A percentile compares a stretch with the other conserved stretches of the same genome.
These are phyloP conservation scores for Porphyrio hochstetteri DNA, from an alignment of 2,113 vertebrate species.

Conservation along the genomic window DNA sequence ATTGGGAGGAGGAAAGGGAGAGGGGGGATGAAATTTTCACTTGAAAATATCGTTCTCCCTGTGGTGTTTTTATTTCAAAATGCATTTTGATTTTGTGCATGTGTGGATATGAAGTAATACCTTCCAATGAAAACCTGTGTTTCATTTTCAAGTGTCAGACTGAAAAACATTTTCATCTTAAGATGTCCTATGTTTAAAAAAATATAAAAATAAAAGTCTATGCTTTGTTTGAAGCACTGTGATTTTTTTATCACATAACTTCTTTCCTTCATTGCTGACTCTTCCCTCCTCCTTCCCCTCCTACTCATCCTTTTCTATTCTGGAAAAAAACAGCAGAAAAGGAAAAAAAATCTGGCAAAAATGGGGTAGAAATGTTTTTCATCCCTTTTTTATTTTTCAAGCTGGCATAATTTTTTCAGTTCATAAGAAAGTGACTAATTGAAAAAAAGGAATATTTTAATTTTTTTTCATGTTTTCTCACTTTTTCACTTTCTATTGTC, in stretches of 20 bases:
- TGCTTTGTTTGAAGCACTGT: background rate
- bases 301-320: background rate
- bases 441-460: background rate
- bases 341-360: background rate
- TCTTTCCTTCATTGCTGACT: background rate
- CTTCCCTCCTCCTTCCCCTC: background rate
- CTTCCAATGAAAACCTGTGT: slow-evolving; percentile 19
- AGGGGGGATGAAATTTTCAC: background rate
- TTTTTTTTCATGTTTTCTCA: background rate
- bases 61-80: background rate
- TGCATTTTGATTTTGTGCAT: background rate
- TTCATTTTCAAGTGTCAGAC: slow-evolving; percentile 38
- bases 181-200: background rate
- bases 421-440: background rate
- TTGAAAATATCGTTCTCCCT: background rate
- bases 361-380: background rate
- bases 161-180: background rate
- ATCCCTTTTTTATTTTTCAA: background rate
- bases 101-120: background rate
- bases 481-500: background rate
- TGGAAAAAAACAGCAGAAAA: background rate
- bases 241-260: background rate
- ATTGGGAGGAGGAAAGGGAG: background rate
- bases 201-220: background rate
- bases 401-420: background rate